Percentiles rank a stretch among this genome's conserved stretches.
These are phyloP conservation scores for Paramuricea clavata DNA, from an alignment of 92 coral and sea anemone genomes.

Conservation along the genomic window DNA sequence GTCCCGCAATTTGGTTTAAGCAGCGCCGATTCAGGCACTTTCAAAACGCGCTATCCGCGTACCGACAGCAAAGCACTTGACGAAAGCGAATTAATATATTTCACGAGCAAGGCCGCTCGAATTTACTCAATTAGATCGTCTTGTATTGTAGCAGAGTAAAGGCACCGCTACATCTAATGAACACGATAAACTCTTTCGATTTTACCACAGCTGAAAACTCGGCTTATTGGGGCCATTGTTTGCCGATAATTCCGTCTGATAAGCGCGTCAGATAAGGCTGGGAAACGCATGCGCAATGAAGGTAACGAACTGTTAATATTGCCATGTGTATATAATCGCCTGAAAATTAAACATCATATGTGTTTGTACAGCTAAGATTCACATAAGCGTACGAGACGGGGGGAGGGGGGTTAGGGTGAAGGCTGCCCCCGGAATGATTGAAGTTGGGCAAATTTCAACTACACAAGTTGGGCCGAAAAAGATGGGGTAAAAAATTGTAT, in stretches of 20 bases:
- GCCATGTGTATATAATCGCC: too few relatives aligned
- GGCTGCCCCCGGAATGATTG: too few relatives aligned
- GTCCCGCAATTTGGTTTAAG: conserved; percentile 33
- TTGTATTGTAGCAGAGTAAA: neutral
- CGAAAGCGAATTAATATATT: conserved; percentile 19
- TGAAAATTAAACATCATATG: too few relatives aligned
- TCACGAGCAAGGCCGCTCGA: conserved; percentile 11
- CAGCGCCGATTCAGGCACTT: neutral
- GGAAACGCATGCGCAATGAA: neutral
- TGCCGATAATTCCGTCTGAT: neutral
- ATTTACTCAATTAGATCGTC: conserved; percentile 14
- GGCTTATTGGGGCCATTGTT: conserved; percentile 18
- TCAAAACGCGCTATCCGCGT: conserved; percentile 14
- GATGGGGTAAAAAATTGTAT: too few relatives aligned
- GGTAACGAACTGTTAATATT: neutral
- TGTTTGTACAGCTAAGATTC: too few relatives aligned
- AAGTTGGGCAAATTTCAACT: too few relatives aligned
- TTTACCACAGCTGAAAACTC: conserved; percentile 46
- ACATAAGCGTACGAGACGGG: too few relatives aligned
- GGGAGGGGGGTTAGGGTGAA: too few relatives aligned
- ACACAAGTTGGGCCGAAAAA: too few relatives aligned
- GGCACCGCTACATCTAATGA: conserved; percentile 37
- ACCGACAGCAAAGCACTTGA: neutral
- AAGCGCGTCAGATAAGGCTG: conserved; percentile 25
- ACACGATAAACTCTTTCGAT: conserved; percentile 20